Conservation (phyloP, 1,140 invertebrate genomes). For the Phymastichus coffea region DNA sequence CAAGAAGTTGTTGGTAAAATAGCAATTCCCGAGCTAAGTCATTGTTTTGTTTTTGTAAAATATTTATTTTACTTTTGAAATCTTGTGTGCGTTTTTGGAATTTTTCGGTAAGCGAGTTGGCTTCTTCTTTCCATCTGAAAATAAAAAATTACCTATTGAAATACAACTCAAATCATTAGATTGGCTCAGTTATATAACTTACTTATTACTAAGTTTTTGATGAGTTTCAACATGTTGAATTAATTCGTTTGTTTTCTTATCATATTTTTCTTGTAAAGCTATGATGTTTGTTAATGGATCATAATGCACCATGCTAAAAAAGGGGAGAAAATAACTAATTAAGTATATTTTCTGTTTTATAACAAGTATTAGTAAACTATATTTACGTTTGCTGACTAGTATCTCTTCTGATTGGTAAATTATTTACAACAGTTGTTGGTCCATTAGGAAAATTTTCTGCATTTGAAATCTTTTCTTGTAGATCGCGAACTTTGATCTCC, state of each 20-base stretch:
- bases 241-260: conserved; percentile 49
- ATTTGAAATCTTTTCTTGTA: conserved; percentile 42
- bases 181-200: conserved; percentile 17
- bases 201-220: conserved; percentile 53
- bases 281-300: conserved; percentile 35
- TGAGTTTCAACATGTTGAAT: conserved; percentile 52
- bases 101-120: conserved; percentile 62
- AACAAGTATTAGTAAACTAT: conserved; percentile 29
- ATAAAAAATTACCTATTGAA: background rate
- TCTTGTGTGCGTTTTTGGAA: conserved; percentile 61
- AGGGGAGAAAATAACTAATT: conserved; percentile 24
- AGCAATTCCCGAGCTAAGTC: conserved; percentile 55
- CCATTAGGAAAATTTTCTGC: conserved; percentile 16
- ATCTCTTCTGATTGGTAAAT: conserved; percentile 11
- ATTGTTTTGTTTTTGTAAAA: conserved; percentile 59
- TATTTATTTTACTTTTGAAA: conserved; percentile 38
- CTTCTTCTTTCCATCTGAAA: conserved; percentile 64
- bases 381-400: conserved; percentile 20
- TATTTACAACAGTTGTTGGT: background rate
- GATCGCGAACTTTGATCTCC: conserved; percentile 42
- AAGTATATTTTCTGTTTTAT: conserved; percentile 2
- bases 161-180: background rate
- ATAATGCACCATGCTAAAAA: conserved; percentile 1
- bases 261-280: conserved; percentile 46
- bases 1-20: conserved; percentile 52